Base-by-base conservation (phyloP, 2,113 vertebrate species). In the Numenius arquata region DNA sequence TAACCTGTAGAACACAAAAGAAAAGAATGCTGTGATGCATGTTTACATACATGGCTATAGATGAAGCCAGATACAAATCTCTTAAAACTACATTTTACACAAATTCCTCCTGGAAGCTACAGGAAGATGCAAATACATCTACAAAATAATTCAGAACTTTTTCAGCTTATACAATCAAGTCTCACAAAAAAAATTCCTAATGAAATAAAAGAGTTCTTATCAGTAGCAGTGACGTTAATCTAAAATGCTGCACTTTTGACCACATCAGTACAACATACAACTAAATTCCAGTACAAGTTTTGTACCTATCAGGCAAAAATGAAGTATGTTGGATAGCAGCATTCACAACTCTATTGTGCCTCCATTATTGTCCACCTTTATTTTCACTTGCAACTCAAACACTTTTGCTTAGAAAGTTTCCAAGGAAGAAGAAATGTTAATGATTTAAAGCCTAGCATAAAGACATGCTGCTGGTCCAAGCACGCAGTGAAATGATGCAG, bases 1-100 rank as follows among this genome's bases (percentile, higher is more conserved):
- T 50, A 99, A 96, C 94, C 99, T 99, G 62, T 29, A 77, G 45
- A 95, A 91, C 3, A 94, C 1, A 12, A 38, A 80, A 58, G 18
- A 76, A 74, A 40, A 78, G 21, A 23, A 66, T 20, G 12, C 15
- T 85, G 72, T 62, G 45, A 89, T 41, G 9, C 15, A 30, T 14
- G 11, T 65, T 86, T 65, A 65, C 34, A 29, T 26, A 47, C 5
- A n/a, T 9, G 30, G 40, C 41, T 88, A 62, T 6, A 89, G 30
- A 71, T 15, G 4, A 89, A 89, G 15, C 10, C 2, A 12, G 36
- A 75, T 30, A 62, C 6, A 82, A 41, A 73, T 26, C 21, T 43
- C 34, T 23, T 2, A n/a, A 38, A 45, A 70, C 53, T 36, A 43
- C 3, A 34, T 62, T 77, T 83, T 62, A 71, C 7, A 74, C 41